These are phyloP conservation scores for Protonemura montana DNA, from an alignment of 2,888 invertebrate species.

Conservation along the genomic window DNA sequence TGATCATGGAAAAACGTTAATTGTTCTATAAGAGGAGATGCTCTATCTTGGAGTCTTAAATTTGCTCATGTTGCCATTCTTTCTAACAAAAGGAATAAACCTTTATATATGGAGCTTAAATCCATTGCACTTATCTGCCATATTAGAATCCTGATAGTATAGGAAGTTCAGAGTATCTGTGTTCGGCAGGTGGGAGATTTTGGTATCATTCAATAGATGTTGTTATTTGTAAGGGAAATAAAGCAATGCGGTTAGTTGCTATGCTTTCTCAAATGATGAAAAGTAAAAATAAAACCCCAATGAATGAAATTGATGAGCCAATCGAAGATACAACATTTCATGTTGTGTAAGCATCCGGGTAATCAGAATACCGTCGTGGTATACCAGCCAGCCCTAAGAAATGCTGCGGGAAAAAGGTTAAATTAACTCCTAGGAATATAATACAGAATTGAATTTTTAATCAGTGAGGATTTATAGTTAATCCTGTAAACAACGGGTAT, in stretches of 20 bases:
- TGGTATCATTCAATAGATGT: conserved; percentile 71
- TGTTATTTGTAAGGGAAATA: conserved; percentile 62
- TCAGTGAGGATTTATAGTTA: conserved; percentile 65
- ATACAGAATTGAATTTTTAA: conserved; percentile 74
- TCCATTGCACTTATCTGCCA: conserved; percentile 70
- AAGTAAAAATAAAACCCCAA: conserved; percentile 67
- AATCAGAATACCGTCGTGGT: conserved; percentile 80
- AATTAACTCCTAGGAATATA: conserved; percentile 79
- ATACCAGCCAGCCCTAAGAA: conserved; percentile 75
- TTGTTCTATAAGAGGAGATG: conserved; percentile 72
- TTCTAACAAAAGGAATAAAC: conserved; percentile 59
- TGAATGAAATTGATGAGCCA: conserved; percentile 70
- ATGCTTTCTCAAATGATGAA: conserved; percentile 70
- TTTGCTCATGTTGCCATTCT: conserved; percentile 64
- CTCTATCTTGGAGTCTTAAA: conserved; percentile 67
- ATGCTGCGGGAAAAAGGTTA: conserved; percentile 55
- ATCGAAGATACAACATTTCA: conserved; percentile 74
- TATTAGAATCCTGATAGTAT: conserved; percentile 69
- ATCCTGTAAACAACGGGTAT: conserved; percentile 73
- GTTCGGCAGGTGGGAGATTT: conserved; percentile 66
- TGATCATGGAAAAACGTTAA: conserved; percentile 71
- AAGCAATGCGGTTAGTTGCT: conserved; percentile 62
- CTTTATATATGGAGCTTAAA: conserved; percentile 66
- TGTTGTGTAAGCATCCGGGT: conserved; percentile 69
- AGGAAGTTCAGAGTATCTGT: conserved; percentile 67